phyloP scores from a whole-genome alignment of 2,113 vertebrate species.

The Hydrochoerus hydrochaeris region DNA sequence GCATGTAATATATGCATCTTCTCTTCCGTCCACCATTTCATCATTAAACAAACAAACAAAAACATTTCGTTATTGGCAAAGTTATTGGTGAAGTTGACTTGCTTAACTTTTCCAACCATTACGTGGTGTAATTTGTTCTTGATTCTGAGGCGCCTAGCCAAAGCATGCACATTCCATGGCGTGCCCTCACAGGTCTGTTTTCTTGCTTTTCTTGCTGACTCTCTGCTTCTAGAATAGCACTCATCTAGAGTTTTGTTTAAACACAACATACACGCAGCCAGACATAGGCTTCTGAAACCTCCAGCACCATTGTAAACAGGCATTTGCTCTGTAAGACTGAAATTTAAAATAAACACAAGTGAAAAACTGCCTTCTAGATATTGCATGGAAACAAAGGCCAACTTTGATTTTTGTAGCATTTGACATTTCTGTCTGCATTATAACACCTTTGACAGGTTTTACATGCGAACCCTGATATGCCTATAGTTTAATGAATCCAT shows the following conservation, averaged over 20 bases:
- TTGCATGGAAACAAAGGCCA: not conserved
- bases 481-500: not conserved
- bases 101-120: slow-evolving; percentile 74
- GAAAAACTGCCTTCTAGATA: not conserved
- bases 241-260: slow-evolving; percentile 55
- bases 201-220: slow-evolving; percentile 64
- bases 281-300: slow-evolving; percentile 28
- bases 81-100: slow-evolving; percentile 49
- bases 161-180: slow-evolving; percentile 64
- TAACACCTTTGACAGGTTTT: not conserved
- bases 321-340: not conserved
- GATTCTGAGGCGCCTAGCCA: slow-evolving; percentile 63
- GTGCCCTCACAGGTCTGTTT: slow-evolving; percentile 73
- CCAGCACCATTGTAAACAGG: slow-evolving; percentile 9
- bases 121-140: slow-evolving; percentile 58
- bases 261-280: not conserved
- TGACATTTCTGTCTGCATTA: not conserved
- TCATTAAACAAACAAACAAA: slow-evolving; percentile 9
- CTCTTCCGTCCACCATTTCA: not conserved
- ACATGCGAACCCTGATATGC: not conserved
- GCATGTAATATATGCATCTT: not conserved
- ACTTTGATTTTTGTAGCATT: not conserved
- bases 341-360: slow-evolving; percentile 25
- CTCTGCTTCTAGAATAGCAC: slow-evolving; percentile 62
- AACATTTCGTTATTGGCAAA: slow-evolving; percentile 56